phyloP scores from a whole-genome alignment of 2,113 vertebrate genomes.

The Bambusicola thoracicus region DNA sequence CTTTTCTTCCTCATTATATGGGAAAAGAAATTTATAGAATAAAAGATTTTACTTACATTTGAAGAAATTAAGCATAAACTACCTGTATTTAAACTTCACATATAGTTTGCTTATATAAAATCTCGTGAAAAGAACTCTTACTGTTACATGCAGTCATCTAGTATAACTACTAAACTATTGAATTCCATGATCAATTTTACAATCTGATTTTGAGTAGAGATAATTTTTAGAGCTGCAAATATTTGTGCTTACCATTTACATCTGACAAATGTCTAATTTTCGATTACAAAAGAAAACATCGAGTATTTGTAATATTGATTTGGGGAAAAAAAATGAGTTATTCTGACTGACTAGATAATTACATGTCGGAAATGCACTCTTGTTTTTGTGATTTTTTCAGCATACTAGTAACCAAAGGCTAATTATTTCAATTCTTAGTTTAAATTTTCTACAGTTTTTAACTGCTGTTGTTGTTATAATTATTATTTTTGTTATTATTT shows the following conservation, averaged over 20 bases:
- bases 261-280: conserved; percentile 24
- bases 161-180: conserved; percentile 51
- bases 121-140: conserved; percentile 1
- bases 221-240: conserved; percentile 23
- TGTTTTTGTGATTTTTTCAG: background rate
- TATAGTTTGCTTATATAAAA: conserved; percentile 21
- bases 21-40: background rate
- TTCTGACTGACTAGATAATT: conserved; percentile 17
- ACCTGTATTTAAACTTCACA: conserved; percentile 45
- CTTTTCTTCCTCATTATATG: background rate
- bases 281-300: conserved; percentile 26
- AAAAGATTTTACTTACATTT: conserved; percentile 8
- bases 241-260: background rate
- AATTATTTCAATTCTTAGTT: conserved; percentile 7
- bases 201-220: background rate
- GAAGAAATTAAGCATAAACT: background rate
- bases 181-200: conserved; percentile 40
- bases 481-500: background rate
- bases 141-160: conserved; percentile 17
- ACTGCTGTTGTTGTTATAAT: background rate
- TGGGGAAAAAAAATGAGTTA: background rate
- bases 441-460: background rate
- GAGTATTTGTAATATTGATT: conserved; percentile 33
- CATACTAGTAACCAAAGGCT: background rate
- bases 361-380: background rate